These are phyloP conservation scores for Stegastes partitus DNA, from an alignment of 2,113 vertebrate genomes.

Conservation along the genomic window DNA sequence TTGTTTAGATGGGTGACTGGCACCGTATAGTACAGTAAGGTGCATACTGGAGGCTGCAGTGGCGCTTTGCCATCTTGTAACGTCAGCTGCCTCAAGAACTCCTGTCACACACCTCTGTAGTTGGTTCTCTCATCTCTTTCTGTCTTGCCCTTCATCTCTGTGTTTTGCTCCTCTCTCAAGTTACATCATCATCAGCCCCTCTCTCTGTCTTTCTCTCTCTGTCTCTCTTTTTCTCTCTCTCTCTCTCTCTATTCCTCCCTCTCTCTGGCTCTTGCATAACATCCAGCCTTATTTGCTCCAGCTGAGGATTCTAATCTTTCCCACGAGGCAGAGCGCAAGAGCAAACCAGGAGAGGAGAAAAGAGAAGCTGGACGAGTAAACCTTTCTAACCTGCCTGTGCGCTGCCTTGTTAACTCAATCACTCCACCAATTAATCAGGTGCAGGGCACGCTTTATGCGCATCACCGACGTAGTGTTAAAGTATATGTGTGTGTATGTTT, in stretches of 20 bases:
- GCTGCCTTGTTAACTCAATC: slow-evolving; percentile 72
- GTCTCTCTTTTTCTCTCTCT: slow-evolving; percentile 33
- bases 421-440: slow-evolving; percentile 68
- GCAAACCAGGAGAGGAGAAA: slow-evolving; percentile 58
- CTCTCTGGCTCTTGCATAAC: slow-evolving; percentile 82
- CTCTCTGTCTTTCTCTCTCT: slow-evolving; percentile 32
- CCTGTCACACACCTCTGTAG: slow-evolving; percentile 37
- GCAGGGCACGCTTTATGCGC: slow-evolving; percentile 57
- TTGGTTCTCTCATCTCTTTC: slow-evolving; percentile 7
- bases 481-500: background rate
- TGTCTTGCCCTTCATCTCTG: slow-evolving; percentile 51
- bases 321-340: slow-evolving; percentile 71
- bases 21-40: slow-evolving; percentile 38
- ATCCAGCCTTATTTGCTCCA: slow-evolving; percentile 83
- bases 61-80: slow-evolving; percentile 13
- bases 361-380: slow-evolving; percentile 43
- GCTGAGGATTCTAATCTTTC: slow-evolving; percentile 82
- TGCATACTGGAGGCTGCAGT: slow-evolving; percentile 14
- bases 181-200: slow-evolving; percentile 77
- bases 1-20: slow-evolving; percentile 58
- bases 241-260: slow-evolving; percentile 49
- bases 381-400: slow-evolving; percentile 66
- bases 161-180: slow-evolving; percentile 64
- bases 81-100: slow-evolving; percentile 17
- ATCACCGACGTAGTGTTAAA: slow-evolving; percentile 28